Percentiles rank a stretch among this genome's conserved stretches.
phyloP scores from a whole-genome alignment of 2,113 vertebrate species.

The Colossoma macropomum region DNA sequence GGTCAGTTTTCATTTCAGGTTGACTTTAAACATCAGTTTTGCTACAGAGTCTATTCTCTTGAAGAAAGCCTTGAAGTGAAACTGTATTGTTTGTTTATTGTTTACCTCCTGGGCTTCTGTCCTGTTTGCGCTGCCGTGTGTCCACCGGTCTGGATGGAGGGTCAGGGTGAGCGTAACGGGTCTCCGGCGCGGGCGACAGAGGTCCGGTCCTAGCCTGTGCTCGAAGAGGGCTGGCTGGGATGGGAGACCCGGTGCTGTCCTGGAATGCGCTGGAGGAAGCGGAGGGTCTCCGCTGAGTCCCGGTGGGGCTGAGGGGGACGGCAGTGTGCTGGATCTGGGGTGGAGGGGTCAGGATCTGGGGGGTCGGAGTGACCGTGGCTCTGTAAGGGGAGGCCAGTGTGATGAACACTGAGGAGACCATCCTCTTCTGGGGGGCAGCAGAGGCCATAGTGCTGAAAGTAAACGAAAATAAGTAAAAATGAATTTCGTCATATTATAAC shows the following conservation, averaged over 20 bases:
- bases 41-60: no score
- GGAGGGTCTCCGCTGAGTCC: background rate
- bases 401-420: slow-evolving; percentile 91
- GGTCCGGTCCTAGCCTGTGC: background rate
- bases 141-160: slow-evolving; percentile 7
- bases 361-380: slow-evolving; percentile 71
- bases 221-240: background rate
- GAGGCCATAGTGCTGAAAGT: slow-evolving; percentile 69
- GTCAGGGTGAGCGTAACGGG: background rate
- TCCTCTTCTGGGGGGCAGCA: slow-evolving; percentile 79
- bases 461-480: background rate
- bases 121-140: background rate
- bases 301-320: slow-evolving; percentile 44
- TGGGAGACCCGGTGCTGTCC: background rate
- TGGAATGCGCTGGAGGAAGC: background rate
- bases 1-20: no score
- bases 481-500: no score
- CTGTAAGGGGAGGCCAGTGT: slow-evolving; percentile 81
- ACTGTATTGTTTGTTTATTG: no score
- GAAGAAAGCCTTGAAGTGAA: no score
- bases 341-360: slow-evolving; percentile 58
- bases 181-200: background rate
- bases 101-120: slow-evolving; percentile 14
- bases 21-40: no score
- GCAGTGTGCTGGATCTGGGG: slow-evolving; percentile 57